Percentiles rank a stretch among this genome's conserved stretches.
Evolutionary conservation across 2,113 vertebrate species (phyloP).

Genomic region (Tenebrosternarchus preto): DNA sequence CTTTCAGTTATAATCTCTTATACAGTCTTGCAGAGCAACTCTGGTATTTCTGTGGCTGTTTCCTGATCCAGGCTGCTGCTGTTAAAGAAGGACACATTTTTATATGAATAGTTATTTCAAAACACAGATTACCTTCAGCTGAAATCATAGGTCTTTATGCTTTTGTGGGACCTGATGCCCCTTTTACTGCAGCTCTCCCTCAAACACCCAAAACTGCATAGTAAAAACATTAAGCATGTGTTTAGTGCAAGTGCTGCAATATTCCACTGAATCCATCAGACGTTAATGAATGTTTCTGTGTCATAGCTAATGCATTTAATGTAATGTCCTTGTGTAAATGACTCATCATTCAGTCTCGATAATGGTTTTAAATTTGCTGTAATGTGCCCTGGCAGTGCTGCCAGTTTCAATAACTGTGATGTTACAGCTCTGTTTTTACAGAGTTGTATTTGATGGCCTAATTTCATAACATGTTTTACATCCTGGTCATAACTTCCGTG

Average conservation of each 20-base stretch:
- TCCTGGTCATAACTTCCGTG: constrained; percentile 15
- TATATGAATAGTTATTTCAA: background rate
- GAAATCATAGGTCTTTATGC: constrained; percentile 7
- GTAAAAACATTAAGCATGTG: constrained; percentile 37
- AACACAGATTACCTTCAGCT: constrained; percentile 6
- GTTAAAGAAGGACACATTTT: background rate
- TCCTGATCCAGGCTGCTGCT: background rate
- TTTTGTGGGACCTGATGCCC: background rate
- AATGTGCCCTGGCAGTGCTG: constrained; percentile 31
- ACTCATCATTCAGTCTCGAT: constrained; percentile 40
- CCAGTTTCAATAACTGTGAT: constrained; percentile 24
- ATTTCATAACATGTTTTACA: constrained; percentile 31
- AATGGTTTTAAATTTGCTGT: constrained; percentile 40
- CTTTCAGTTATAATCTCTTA: too few relatives aligned
- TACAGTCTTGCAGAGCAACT: background rate
- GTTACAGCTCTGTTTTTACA: constrained; percentile 28
- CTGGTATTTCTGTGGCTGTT: too few relatives aligned
- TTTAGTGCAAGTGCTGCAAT: constrained; percentile 15
- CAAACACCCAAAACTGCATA: background rate
- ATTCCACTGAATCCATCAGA: constrained; percentile 39
- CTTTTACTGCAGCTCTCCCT: background rate
- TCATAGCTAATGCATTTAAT: constrained; percentile 43
- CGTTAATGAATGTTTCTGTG: constrained; percentile 43
- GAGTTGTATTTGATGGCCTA: constrained; percentile 40
- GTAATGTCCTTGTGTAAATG: constrained; percentile 37